Base-by-base conservation (phyloP, 2,888 invertebrate genomes). In the Hyles lineata region DNA sequence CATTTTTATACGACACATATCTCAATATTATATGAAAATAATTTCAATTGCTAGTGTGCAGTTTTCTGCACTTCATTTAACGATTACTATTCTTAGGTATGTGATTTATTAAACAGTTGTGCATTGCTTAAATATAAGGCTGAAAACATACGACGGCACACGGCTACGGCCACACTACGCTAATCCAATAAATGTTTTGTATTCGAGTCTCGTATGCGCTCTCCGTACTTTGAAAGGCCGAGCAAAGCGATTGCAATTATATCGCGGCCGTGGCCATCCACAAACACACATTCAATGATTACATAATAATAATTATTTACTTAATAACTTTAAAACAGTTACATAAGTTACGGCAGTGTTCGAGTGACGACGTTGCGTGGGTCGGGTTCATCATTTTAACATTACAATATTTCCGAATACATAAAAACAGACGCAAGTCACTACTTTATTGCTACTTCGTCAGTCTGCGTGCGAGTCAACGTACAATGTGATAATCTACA, bases 291-390 rank as follows among this genome's bases (percentile, higher is more conserved):
- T 35, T 63, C 43, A 63, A 50, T 67, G 67, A 23, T 67, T 67
- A 67, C 23, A 67, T 67, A 50, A 50, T 67, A 67, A 67, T 50
- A 50, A 67, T 50, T 67, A 67, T 67, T 67, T 50, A 67, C 67
- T 50, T 55, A 60, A 25, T 67, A 75, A 74, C 72, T 62, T 75
- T 76, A 76, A 72, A 77, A 76, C 76, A 76, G 76, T 75, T 79
- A 76, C 77, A 63, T 75, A 71, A 71, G 70, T 74, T 74, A 74
- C 73, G 78, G 78, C 80, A 80, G 80, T 80, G 78, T 76, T 77
- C 43, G 55, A 67, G 73, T 74, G 76, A 75, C 74, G 72, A 76
- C 71, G 67, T 71, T 72, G 58, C 67, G 72, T 55, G 74, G 76
- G 76, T 80, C 74, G 74, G 74, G 73, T 74, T 74, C 73, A 52